Evolutionary conservation across 2,888 invertebrate species (phyloP).

Genomic region (Ormyrus rosae): DNA sequence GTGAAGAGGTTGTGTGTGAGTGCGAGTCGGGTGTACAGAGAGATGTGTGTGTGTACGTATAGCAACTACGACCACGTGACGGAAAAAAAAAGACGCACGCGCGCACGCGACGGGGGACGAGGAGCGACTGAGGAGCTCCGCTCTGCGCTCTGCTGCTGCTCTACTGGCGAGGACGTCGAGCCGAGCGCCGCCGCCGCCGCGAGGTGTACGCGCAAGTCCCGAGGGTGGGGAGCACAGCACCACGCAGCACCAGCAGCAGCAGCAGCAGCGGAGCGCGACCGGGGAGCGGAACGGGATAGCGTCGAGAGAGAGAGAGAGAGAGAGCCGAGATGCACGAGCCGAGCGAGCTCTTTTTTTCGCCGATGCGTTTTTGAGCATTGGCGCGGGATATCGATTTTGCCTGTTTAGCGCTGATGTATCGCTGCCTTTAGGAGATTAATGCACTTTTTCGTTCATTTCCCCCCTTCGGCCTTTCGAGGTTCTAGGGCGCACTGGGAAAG

Average conservation of each 20-base stretch:
- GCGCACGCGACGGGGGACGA: conserved; percentile 55
- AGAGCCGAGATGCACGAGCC: too few relatives aligned
- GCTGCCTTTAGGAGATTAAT: too few relatives aligned
- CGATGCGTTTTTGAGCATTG: too few relatives aligned
- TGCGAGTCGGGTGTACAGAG: background rate
- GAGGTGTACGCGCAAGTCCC: background rate
- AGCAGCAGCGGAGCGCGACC: background rate
- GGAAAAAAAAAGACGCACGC: conserved; percentile 33
- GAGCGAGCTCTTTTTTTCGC: too few relatives aligned
- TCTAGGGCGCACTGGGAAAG: too few relatives aligned
- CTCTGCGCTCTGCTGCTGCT: too few relatives aligned
- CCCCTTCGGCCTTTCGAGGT: too few relatives aligned
- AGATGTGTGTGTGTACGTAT: conserved; percentile 1
- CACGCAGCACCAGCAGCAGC: background rate
- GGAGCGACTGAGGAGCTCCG: conserved; percentile 51
- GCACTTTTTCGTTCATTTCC: too few relatives aligned
- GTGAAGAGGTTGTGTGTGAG: background rate
- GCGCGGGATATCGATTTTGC: too few relatives aligned
- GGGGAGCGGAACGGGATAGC: background rate
- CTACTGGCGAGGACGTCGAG: background rate
- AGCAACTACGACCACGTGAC: conserved; percentile 18
- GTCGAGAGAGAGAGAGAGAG: background rate
- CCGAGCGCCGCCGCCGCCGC: conserved; percentile 7
- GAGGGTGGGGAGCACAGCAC: background rate
- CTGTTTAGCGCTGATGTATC: too few relatives aligned